Base-by-base conservation (phyloP, 1,140 invertebrate genomes). In the Leptinotarsa texana region DNA sequence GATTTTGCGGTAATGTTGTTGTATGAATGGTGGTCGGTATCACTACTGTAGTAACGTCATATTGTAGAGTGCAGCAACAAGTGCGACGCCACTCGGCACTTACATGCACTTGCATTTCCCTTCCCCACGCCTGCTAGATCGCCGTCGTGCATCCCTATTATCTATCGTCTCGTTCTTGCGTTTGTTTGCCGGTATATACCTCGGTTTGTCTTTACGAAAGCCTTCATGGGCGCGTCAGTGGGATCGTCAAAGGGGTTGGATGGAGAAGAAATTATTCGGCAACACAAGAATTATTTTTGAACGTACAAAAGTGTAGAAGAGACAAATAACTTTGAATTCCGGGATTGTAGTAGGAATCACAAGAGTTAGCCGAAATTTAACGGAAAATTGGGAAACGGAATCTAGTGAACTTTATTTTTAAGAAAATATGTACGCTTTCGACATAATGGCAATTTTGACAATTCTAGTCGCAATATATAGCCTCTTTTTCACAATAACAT, bases 81-180 rank as follows among this genome's bases (percentile, higher is more conserved):
- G 51, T 57, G 69, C 83, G 83, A 85, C 83, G 82, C 83, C 82
- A 81, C 78, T 78, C 82, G 83, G 82, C 84, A 82, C 80, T 83
- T 83, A 80, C 77, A 84, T 84, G 83, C 82, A 84, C 83, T 84
- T 84, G 83, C 83, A 84, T 83, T 84, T 82, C 80, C 83, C 82
- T 82, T 78, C 78, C 79, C 79, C 80, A 74, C 75, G 76, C 79
- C 74, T 74, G 74, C 76, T 77, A 75, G 80, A 81, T 74, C 81
- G 78, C 49, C 76, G 81, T 80, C 75, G 81, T 81, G 79, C 80
- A 82, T 82, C 80, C 80, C 80, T 78, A 79, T 79, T 77, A 77
- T 80, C 77, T 79, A 70, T 78, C 77, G 63, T 80, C 80, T 79
- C 79, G 66, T 69, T 80, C 78, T 72, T 80, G 76, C 78, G 69